Conservation (phyloP, 2,113 vertebrate species). For the Pygoscelis antarcticus region DNA sequence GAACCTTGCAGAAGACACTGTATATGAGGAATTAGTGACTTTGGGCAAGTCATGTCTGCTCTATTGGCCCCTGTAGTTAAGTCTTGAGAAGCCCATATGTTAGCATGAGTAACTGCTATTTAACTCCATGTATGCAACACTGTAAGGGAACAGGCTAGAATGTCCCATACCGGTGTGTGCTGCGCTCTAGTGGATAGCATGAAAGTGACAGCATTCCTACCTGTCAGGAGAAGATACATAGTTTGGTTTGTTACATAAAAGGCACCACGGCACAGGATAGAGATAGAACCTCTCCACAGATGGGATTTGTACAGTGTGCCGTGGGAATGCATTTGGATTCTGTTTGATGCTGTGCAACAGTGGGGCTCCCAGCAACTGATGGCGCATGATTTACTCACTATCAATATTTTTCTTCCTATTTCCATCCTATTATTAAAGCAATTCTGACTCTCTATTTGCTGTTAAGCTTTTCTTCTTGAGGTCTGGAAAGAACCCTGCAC, state of each 20-base stretch:
- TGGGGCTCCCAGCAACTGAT: background rate
- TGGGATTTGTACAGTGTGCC: background rate
- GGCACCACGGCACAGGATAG: background rate
- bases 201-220: background rate
- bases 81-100: background rate
- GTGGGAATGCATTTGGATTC: background rate
- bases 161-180: background rate
- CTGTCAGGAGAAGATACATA: background rate
- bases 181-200: background rate
- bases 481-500: background rate
- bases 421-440: background rate
- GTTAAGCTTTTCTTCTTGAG: background rate
- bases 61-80: background rate
- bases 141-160: background rate
- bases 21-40: background rate
- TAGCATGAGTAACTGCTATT: background rate
- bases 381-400: background rate
- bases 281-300: background rate
- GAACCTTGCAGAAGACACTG: background rate
- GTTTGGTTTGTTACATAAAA: background rate
- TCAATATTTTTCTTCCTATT: background rate
- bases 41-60: background rate
- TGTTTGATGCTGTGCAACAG: background rate
- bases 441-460: background rate
- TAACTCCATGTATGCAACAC: rapidly evolving